Base-by-base conservation (phyloP, 2,888 invertebrate species). In the Capitulum mitella region DNA sequence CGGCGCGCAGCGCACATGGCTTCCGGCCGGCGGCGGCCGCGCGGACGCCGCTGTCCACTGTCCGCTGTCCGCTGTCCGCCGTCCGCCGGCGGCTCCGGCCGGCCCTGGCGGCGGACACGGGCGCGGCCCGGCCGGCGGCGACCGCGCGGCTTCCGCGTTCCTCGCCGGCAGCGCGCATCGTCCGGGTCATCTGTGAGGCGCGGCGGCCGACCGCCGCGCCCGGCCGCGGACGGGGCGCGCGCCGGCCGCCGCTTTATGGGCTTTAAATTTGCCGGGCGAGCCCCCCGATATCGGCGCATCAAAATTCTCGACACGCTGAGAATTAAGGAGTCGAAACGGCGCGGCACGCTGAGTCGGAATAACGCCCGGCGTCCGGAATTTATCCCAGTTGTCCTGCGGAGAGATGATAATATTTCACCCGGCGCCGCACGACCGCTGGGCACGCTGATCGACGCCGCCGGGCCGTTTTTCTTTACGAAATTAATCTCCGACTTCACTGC, bases 101-200 rank as follows among this genome's bases (percentile, higher is more conserved):
- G n/a, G n/a, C n/a, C n/a, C n/a, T n/a, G n/a, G n/a, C n/a, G n/a
- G 58, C 58, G 58, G 58, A 58, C 58, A 58, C 58, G 29, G 58
- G 54, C 54, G 54, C 22, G 54, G 54, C 54, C 54, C n/a, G n/a
- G n/a, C n/a, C n/a, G n/a, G n/a, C n/a, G n/a, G 54, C 54, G 54
- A 54, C 54, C 26, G 29, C 3, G 22, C 34, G 37, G 70, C 70
- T 70, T 70, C 70, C 70, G 70, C 70, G 70, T 70, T 70, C 70
- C 70, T 70, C 3, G 3, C 37, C 70, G 40, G 26, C 22, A 26
- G 70, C 32, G 58, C 58, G 14, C 58, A 58, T 58, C 58, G 6
- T 10, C 6, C 70, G 26, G 70, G 40, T 70, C 70, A 70, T 10
- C 37, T 3, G 37, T 5, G 19, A 5, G n/a, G 10, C 29, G 58